Percentiles rank a stretch among this genome's conserved stretches.
phyloP scores from a whole-genome alignment of 2,113 vertebrate species.

The Crotalus viridis region DNA sequence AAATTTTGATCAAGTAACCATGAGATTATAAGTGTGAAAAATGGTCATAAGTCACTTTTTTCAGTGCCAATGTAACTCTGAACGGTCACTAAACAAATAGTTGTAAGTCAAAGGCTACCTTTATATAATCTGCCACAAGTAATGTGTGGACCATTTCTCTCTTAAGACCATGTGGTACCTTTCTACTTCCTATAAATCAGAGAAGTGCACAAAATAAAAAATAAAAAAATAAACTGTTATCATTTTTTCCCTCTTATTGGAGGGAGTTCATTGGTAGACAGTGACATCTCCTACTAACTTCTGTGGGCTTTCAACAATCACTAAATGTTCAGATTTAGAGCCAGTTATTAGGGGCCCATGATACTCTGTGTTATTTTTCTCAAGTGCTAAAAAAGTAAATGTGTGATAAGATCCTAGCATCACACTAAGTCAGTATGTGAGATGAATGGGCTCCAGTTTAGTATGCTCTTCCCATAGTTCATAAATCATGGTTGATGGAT shows the following conservation, averaged over 20 bases:
- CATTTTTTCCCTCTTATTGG: neutral
- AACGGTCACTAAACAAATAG: neutral
- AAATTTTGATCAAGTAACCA: neutral
- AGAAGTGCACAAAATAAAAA: neutral
- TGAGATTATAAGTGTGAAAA: neutral
- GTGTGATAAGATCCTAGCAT: neutral
- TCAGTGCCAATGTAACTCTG: neutral
- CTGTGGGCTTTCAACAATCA: neutral
- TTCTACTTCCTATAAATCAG: neutral
- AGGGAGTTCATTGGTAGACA: neutral
- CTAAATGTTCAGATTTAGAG: neutral
- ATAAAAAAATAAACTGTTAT: neutral
- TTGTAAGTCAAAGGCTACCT: neutral
- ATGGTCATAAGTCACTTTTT: neutral
- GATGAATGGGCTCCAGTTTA: neutral
- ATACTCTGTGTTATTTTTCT: neutral
- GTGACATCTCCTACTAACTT: neutral
- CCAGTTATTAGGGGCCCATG: neutral
- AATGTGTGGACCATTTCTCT: accelerated
- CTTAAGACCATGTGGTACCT: neutral
- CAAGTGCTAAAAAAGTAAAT: neutral
- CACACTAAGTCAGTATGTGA: neutral
- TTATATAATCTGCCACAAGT: neutral
- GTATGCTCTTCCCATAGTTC: neutral
- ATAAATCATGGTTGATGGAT: neutral